Conservation (phyloP, 2,113 vertebrate species). For the Stictonetta naevosa region DNA sequence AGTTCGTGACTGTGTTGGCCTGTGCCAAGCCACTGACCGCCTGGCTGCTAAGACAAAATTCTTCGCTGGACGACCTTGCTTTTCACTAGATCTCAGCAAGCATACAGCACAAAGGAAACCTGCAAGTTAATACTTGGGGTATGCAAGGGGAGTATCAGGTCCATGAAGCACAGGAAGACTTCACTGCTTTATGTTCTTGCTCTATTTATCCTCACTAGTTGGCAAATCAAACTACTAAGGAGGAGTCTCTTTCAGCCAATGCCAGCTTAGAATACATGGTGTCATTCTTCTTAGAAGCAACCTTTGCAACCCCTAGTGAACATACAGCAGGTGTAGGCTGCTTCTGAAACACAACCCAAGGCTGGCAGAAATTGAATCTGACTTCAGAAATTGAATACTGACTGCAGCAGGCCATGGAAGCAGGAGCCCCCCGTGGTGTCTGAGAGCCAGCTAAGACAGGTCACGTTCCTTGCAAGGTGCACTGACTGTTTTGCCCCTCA, state of each 20-base stretch:
- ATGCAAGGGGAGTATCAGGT: background rate
- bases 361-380: background rate
- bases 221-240: background rate
- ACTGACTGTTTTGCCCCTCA: background rate
- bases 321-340: background rate
- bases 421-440: background rate
- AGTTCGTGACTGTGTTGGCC: background rate
- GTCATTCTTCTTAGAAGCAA: background rate
- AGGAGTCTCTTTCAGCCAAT: accelerated
- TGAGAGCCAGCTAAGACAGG: background rate
- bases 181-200: background rate
- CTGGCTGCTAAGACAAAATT: background rate
- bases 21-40: background rate
- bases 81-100: background rate
- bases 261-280: too few relatives aligned
- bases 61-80: background rate
- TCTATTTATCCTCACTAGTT: background rate
- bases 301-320: background rate
- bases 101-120: background rate
- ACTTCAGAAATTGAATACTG: background rate
- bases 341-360: background rate
- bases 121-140: accelerated
- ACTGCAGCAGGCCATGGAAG: background rate
- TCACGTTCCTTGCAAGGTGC: background rate
- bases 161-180: background rate